phyloP scores from a whole-genome alignment of 2,797 vertebrate species.

The Diplodus puntazzo region DNA sequence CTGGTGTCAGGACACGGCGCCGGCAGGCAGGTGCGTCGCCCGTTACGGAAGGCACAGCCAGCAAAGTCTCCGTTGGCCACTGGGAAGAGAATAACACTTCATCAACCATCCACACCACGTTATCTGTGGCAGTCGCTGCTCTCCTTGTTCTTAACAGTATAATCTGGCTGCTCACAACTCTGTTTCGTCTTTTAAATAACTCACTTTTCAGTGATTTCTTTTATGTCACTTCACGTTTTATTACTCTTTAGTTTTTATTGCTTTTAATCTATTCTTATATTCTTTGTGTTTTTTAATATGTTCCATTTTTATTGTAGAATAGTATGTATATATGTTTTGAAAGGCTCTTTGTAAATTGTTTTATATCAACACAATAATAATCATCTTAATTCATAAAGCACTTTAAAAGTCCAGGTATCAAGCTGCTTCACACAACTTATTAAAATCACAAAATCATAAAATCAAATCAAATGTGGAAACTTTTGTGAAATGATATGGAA shows the following conservation, averaged over 20 bases:
- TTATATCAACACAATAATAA: neutral
- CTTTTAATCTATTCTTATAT: too few relatives aligned
- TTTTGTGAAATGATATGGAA: neutral
- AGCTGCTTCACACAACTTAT: neutral
- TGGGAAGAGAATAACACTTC: slow-evolving; percentile 57
- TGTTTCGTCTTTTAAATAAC: too few relatives aligned
- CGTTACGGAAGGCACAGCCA: slow-evolving; percentile 94
- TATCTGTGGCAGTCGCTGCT: neutral
- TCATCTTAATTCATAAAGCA: neutral
- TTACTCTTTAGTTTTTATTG: too few relatives aligned
- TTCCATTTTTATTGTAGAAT: too few relatives aligned
- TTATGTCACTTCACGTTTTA: too few relatives aligned
- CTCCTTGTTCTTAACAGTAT: neutral
- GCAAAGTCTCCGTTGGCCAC: slow-evolving; percentile 97
- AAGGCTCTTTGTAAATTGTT: too few relatives aligned
- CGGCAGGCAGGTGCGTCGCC: slow-evolving; percentile 92
- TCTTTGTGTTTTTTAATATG: too few relatives aligned
- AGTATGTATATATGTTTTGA: too few relatives aligned
- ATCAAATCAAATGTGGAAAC: neutral
- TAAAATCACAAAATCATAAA: neutral
- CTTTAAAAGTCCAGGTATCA: neutral
- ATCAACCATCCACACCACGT: neutral
- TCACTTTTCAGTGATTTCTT: too few relatives aligned
- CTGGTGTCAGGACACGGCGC: slow-evolving; percentile 95
- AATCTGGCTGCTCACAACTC: neutral